A percentile compares a stretch with the other conserved stretches of the same genome.
Evolutionary conservation across 1,140 invertebrate species (phyloP).

Genomic region (Temnothorax curvispinosus): DNA sequence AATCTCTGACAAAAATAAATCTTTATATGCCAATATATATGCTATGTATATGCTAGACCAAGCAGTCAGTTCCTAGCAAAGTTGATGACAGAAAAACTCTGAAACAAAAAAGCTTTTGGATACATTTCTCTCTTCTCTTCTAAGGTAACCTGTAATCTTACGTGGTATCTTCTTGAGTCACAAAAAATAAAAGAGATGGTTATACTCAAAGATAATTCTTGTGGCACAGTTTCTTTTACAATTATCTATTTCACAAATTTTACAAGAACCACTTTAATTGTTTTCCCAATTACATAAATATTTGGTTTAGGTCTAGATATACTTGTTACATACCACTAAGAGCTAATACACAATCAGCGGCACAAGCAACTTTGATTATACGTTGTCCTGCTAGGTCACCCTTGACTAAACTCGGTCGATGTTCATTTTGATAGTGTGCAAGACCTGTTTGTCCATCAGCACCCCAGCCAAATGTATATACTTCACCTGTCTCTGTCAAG

Average conservation of each 20-base stretch:
- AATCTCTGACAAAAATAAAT: no score
- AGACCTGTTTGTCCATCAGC: constrained; percentile 97
- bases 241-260: background rate
- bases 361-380: constrained; percentile 92
- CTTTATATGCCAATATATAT: no score
- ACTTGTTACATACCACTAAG: constrained; percentile 89
- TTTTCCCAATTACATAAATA: background rate
- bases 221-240: background rate
- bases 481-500: constrained; percentile 91
- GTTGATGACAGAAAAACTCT: no score
- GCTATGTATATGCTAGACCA: no score
- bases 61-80: no score
- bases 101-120: no score
- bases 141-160: no score
- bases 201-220: background rate
- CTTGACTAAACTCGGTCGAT: constrained; percentile 87
- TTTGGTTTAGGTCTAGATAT: background rate
- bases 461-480: constrained; percentile 97
- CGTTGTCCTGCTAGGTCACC: constrained; percentile 94
- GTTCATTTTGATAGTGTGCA: constrained; percentile 89
- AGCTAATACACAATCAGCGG: constrained; percentile 95
- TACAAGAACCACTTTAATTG: background rate
- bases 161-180: no score
- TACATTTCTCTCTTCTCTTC: no score
- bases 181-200: background rate